Conservation (phyloP, 2,888 invertebrate species). For the Glomeris marginata region DNA sequence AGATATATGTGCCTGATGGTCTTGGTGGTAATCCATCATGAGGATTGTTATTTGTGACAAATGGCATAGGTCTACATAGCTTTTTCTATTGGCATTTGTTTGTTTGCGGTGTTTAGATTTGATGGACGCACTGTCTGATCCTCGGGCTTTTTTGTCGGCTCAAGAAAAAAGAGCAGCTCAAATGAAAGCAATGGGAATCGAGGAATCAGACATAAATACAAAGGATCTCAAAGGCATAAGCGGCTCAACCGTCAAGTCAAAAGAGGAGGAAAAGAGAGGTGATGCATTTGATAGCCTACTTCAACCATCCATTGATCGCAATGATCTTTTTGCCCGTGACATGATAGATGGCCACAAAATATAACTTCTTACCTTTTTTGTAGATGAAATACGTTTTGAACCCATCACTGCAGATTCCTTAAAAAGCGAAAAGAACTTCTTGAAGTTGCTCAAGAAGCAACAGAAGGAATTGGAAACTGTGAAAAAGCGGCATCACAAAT, state of each 20-base stretch:
- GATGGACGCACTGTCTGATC: constrained; percentile 94
- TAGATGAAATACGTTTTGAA: constrained; percentile 57
- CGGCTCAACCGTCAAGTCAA: constrained; percentile 36
- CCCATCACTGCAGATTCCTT: constrained; percentile 77
- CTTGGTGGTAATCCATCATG: constrained; percentile 55
- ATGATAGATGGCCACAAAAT: background rate
- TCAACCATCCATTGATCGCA: no score
- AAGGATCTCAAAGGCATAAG: constrained; percentile 38
- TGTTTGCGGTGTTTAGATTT: constrained; percentile 49
- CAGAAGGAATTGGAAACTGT: constrained; percentile 86
- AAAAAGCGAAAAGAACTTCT: constrained; percentile 65
- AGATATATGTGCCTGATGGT: constrained; percentile 99
- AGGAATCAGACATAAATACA: constrained; percentile 46
- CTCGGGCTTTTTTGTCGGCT: constrained; percentile 75
- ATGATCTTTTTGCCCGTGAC: no score
- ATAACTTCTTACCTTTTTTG: constrained; percentile 11
- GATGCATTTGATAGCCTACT: constrained; percentile 11
- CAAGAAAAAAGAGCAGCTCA: constrained; percentile 76
- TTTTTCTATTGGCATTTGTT: constrained; percentile 1
- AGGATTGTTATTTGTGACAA: background rate
- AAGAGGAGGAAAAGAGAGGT: constrained; percentile 34
- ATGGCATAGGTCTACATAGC: background rate
- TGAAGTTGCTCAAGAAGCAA: constrained; percentile 86
- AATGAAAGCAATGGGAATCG: constrained; percentile 91
- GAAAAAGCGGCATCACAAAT: constrained; percentile 85